Evolutionary conservation across 2,113 vertebrate genomes (phyloP).

Genomic region (Platysteira castanea): DNA sequence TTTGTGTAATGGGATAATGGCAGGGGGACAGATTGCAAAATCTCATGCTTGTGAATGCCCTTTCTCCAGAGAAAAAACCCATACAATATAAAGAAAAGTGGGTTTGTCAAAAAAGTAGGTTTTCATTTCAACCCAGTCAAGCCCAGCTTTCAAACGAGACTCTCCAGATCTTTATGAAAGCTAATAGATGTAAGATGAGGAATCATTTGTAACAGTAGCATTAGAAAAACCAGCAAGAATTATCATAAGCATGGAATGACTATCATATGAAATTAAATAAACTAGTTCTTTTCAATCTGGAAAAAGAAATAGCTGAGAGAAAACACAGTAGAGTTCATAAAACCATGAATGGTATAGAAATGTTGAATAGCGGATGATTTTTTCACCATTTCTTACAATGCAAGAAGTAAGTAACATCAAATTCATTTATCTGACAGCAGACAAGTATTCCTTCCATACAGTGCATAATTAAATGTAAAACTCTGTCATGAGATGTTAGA

Average conservation of each 20-base stretch:
- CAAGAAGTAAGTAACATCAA: not conserved
- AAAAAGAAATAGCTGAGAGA: not conserved
- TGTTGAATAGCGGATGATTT: not conserved
- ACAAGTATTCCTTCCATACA: not conserved
- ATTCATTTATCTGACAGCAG: not conserved
- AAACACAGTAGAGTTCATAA: not conserved
- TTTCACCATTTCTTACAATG: not conserved
- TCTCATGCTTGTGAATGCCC: not conserved
- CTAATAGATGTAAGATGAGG: not conserved
- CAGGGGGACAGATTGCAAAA: not conserved
- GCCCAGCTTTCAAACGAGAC: not conserved
- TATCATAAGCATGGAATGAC: not conserved
- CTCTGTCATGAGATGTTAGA: not conserved
- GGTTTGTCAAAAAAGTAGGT: not conserved
- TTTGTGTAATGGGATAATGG: not conserved
- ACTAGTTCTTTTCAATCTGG: not conserved
- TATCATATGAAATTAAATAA: not conserved
- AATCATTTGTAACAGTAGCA: not conserved
- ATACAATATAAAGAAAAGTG: not conserved
- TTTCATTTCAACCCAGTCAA: not conserved
- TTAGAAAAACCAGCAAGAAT: not conserved
- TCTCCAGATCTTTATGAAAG: not conserved
- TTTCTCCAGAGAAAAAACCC: not conserved
- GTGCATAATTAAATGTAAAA: constrained; percentile 36
- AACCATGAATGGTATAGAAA: not conserved